Base-by-base conservation (phyloP, 2,888 invertebrate species). In the Tenthredo distinguenda region DNA sequence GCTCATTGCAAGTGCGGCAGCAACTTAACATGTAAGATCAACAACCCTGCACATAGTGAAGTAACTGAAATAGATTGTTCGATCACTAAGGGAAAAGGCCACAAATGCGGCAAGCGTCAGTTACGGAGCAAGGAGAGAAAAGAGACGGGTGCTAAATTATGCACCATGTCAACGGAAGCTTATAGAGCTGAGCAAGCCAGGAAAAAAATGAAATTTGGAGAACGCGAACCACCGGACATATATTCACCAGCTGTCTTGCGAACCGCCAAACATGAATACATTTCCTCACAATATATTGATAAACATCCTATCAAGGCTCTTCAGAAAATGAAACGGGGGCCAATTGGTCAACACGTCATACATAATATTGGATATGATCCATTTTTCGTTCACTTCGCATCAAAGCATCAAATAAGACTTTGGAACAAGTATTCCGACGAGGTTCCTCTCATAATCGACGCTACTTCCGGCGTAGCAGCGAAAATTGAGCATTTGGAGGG, bases 111-210 rank as follows among this genome's bases (percentile, higher is more conserved):
- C n/a, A 58, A 58, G n/a, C 58, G 58, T 18, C 58, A 58, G 21
- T 58, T 58, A 58, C 58, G 58, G n/a, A n/a, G n/a, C 58, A 58
- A 58, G n/a, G n/a, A n/a, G 58, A 58, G 58, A n/a, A 58, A 58
- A 58, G 58, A 50, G 50, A 50, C 50, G 50, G 50, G 50, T 50
- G 50, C 50, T 50, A 10, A 50, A 50, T 50, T 50, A 50, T 50
- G 50, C 50, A 50, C 50, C 18, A 50, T 50, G 50, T 50, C 50
- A 50, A 50, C 50, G 50, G 50, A 50, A 50, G 50, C 50, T 50
- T 50, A 50, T 50, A 50, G 50, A 50, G 50, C 50, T 50, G 50
- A 50, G 50, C 50, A 50, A 50, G 50, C 50, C 50, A 50, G 50
- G 7, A 50, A 50, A 50, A 10, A 18, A 15, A 50, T 50, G 50